phyloP scores from a whole-genome alignment of 2,888 invertebrate species.

The Leptogaster cylindrica region DNA sequence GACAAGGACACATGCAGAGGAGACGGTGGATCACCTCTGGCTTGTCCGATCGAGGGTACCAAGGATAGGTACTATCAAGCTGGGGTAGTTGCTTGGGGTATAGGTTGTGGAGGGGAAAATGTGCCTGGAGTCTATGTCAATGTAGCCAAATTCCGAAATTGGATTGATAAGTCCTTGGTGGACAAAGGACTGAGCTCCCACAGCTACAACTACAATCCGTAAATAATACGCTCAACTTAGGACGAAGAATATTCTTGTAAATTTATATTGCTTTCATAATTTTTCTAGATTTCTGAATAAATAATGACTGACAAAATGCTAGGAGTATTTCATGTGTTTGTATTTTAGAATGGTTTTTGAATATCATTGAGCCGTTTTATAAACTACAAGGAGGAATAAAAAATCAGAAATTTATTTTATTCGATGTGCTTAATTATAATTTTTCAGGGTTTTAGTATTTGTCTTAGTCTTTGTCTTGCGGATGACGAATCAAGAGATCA shows the following conservation, averaged over 20 bases:
- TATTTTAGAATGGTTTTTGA: no score
- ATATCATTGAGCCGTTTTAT: no score
- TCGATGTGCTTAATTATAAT: no score
- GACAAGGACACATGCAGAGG: conserved; percentile 63
- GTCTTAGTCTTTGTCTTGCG: no score
- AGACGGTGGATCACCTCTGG: conserved; percentile 78
- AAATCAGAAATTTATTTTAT: no score
- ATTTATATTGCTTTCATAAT: background rate
- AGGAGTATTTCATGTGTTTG: no score
- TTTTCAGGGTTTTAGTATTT: no score
- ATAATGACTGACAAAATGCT: background rate
- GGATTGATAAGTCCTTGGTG: conserved; percentile 68
- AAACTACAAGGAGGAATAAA: no score
- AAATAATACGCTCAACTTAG: background rate
- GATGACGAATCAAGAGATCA: no score
- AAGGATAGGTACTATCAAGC: conserved; percentile 47
- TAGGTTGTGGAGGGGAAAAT: conserved; percentile 71
- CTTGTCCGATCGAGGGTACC: conserved; percentile 67
- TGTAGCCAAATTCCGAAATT: conserved; percentile 67
- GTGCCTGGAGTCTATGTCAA: conserved; percentile 77
- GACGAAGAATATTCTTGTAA: no score
- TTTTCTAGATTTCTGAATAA: background rate
- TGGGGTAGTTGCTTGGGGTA: conserved; percentile 77
- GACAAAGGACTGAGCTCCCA: background rate
- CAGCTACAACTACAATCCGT: background rate